Conservation (phyloP, 1,140 invertebrate genomes). For the Pinna nobilis region DNA sequence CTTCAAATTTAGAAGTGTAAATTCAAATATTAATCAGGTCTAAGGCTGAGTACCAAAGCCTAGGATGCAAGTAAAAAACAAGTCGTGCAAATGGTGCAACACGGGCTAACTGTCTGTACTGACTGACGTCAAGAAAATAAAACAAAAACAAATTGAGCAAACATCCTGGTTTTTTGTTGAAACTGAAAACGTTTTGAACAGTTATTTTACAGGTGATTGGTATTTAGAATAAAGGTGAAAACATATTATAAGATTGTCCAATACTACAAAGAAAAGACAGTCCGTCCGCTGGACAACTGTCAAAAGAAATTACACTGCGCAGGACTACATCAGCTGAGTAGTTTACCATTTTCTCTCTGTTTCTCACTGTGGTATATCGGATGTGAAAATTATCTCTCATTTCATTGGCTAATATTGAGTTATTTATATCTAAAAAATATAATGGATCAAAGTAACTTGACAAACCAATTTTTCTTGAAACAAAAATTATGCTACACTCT, state of each 20-base stretch:
- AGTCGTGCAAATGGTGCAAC: too few species aligned
- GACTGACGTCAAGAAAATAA: too few species aligned
- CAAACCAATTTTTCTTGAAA: neutral
- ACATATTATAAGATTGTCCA: neutral
- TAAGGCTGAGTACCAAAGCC: too few species aligned
- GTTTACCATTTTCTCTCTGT: slow-evolving; percentile 19
- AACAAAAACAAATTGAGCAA: too few species aligned
- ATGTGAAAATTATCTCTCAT: slow-evolving; percentile 5
- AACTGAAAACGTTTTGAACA: neutral
- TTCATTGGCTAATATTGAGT: slow-evolving; percentile 6
- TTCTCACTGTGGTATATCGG: slow-evolving; percentile 1
- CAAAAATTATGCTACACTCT: neutral
- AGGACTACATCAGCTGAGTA: too few species aligned
- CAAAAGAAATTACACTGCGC: too few species aligned
- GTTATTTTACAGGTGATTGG: neutral
- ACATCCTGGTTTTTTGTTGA: neutral
- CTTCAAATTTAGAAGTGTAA: too few species aligned
- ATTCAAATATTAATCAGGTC: too few species aligned
- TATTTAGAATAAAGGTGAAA: too few species aligned
- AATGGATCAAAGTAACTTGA: neutral
- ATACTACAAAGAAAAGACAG: neutral
- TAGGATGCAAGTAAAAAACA: too few species aligned
- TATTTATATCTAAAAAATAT: neutral
- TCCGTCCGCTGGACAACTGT: slow-evolving; percentile 12
- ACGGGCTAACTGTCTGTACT: too few species aligned